Conservation (phyloP, 64 coral and sea anemone species). For the Porites lutea region DNA sequence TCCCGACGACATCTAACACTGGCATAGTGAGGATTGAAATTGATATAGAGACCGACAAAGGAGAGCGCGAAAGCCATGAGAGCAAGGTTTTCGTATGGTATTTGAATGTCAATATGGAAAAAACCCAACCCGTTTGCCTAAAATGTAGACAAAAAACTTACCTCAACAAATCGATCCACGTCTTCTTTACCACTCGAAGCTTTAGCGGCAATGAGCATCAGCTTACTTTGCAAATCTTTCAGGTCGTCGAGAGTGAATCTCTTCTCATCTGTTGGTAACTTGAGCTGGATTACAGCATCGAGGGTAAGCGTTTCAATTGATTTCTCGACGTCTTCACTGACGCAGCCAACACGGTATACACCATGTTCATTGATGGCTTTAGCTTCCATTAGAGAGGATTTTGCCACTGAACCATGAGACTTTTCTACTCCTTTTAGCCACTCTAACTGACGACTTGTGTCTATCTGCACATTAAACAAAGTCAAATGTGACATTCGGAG, state of each 20-base stretch:
- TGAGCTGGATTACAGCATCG: not conserved
- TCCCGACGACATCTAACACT: too few relatives aligned
- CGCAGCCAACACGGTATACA: conserved; percentile 58
- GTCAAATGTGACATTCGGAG: not conserved
- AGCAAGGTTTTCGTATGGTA: not conserved
- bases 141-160: not conserved
- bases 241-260: conserved; percentile 43
- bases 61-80: too few relatives aligned
- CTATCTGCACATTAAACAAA: conserved; percentile 9
- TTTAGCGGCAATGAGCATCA: conserved; percentile 76
- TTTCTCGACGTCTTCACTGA: not conserved
- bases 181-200: conserved; percentile 54
- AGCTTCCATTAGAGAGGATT: conserved; percentile 72
- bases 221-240: conserved; percentile 68
- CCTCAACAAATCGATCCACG: conserved; percentile 67
- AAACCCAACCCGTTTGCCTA: too few relatives aligned
- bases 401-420: conserved; percentile 87
- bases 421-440: conserved; percentile 86
- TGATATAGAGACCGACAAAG: not conserved
- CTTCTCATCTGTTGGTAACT: not conserved
- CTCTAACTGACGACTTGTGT: conserved; percentile 74
- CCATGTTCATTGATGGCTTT: conserved; percentile 70
- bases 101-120: too few relatives aligned
- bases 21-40: too few relatives aligned
- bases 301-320: not conserved